Evolutionary conservation across 2,888 invertebrate species (phyloP).

Genomic region (Horisme vitalbata): DNA sequence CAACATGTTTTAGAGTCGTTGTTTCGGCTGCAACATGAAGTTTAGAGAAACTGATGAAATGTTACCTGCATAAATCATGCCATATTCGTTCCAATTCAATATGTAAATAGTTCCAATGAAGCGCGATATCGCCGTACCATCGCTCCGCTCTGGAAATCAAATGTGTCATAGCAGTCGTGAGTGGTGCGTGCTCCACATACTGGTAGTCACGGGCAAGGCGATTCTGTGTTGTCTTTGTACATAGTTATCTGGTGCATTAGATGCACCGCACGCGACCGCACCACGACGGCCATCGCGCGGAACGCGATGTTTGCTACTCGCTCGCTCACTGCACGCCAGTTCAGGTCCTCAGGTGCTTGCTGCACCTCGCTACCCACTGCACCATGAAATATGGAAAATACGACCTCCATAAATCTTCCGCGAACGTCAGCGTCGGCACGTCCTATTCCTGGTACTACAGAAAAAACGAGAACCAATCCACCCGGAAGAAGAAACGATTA

Average conservation of each 20-base stretch:
- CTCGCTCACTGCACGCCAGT: constrained; percentile 55
- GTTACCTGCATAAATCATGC: constrained; percentile 35
- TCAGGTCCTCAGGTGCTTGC: constrained; percentile 59
- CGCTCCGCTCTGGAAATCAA: constrained; percentile 73
- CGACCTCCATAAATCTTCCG: constrained; percentile 75
- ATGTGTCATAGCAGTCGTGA: constrained; percentile 63
- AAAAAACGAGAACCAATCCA: constrained; percentile 64
- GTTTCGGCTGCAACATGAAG: constrained; percentile 1
- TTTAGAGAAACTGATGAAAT: constrained; percentile 20
- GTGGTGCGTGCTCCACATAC: constrained; percentile 54
- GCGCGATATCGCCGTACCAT: constrained; percentile 63
- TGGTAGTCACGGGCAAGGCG: constrained; percentile 55
- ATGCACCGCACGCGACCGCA: constrained; percentile 58
- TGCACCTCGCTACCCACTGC: constrained; percentile 52
- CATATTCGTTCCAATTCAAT: constrained; percentile 54
- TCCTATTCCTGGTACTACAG: constrained; percentile 80
- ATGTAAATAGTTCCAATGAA: constrained; percentile 35
- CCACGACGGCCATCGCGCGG: constrained; percentile 55
- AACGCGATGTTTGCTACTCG: constrained; percentile 65
- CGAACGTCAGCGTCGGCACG: constrained; percentile 73
- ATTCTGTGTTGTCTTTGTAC: constrained; percentile 38
- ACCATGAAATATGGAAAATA: constrained; percentile 82
- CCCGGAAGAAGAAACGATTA: constrained; percentile 60
- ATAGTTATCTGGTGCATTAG: constrained; percentile 51
- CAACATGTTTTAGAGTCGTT: constrained; percentile 1